Evolutionary conservation across 2,113 vertebrate species (phyloP).

Genomic region (Ceyx cyanopectus): DNA sequence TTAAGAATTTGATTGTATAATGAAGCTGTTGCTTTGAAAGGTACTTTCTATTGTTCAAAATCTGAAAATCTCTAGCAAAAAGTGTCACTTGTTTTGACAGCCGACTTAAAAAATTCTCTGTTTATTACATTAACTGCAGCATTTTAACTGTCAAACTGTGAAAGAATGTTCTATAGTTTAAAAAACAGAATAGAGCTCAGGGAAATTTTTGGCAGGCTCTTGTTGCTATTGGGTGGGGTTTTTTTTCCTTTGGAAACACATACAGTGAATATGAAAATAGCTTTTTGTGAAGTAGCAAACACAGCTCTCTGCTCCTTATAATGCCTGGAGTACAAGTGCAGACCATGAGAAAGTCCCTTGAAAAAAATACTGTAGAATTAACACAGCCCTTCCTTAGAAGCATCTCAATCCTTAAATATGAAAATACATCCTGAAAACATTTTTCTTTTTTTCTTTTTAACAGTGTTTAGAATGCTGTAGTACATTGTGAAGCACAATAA

Average conservation of each 20-base stretch:
- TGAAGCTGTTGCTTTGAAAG: constrained; percentile 85
- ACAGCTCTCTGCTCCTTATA: constrained; percentile 59
- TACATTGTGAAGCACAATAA: background rate
- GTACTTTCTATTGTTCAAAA: constrained; percentile 84
- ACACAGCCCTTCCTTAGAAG: constrained; percentile 50
- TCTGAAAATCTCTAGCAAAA: constrained; percentile 80
- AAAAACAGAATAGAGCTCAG: constrained; percentile 82
- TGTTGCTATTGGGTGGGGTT: constrained; percentile 74
- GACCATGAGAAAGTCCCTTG: constrained; percentile 54
- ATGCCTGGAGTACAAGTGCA: constrained; percentile 68
- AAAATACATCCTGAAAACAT: constrained; percentile 35
- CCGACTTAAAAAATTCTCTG: constrained; percentile 83
- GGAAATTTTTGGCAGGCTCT: constrained; percentile 79
- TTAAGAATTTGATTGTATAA: constrained; percentile 84
- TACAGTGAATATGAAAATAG: constrained; percentile 80
- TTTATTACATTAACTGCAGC: constrained; percentile 86
- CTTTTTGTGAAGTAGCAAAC: constrained; percentile 74
- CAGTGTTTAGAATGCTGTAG: background rate
- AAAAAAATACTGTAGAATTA: constrained; percentile 39
- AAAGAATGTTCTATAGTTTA: constrained; percentile 85
- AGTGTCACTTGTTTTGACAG: constrained; percentile 87
- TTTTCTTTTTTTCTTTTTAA: constrained; percentile 21
- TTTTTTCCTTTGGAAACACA: constrained; percentile 61
- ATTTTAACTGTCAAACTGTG: constrained; percentile 87
- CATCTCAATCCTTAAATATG: background rate